Evolutionary conservation across 1,140 invertebrate genomes (phyloP).

Genomic region (Archivesica marissinica): DNA sequence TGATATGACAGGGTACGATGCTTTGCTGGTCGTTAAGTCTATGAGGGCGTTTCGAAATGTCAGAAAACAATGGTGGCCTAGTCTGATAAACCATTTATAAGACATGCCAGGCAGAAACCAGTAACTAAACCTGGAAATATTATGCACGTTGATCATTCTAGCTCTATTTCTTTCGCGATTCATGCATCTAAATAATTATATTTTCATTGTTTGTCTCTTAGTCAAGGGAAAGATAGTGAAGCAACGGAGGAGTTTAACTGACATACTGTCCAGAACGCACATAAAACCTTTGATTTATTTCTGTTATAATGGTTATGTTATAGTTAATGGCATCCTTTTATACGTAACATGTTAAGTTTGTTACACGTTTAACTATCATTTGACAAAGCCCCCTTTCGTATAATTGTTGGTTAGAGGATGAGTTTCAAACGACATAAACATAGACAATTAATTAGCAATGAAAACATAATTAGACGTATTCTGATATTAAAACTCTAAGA

Average conservation of each 20-base stretch:
- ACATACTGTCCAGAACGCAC: constrained; percentile 24
- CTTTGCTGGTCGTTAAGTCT: constrained; percentile 55
- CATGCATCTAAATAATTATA: too few relatives aligned
- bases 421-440: constrained; percentile 6
- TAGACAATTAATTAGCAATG: constrained; percentile 3
- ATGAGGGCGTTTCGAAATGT: background rate
- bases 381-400: background rate
- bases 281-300: constrained; percentile 35
- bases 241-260: background rate
- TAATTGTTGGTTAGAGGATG: background rate
- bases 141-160: too few relatives aligned
- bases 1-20: constrained; percentile 38
- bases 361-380: constrained; percentile 26
- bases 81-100: constrained; percentile 20
- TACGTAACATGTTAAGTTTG: constrained; percentile 27
- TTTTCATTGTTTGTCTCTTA: too few relatives aligned
- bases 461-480: constrained; percentile 5
- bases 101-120: too few relatives aligned
- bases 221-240: too few relatives aligned
- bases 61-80: background rate
- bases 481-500: too few relatives aligned
- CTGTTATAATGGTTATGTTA: constrained; percentile 12
- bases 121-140: too few relatives aligned
- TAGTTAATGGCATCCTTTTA: constrained; percentile 15
- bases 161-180: too few relatives aligned